These are phyloP conservation scores for Galerucella calmariensis DNA, from an alignment of 2,888 invertebrate genomes.

Conservation along the genomic window DNA sequence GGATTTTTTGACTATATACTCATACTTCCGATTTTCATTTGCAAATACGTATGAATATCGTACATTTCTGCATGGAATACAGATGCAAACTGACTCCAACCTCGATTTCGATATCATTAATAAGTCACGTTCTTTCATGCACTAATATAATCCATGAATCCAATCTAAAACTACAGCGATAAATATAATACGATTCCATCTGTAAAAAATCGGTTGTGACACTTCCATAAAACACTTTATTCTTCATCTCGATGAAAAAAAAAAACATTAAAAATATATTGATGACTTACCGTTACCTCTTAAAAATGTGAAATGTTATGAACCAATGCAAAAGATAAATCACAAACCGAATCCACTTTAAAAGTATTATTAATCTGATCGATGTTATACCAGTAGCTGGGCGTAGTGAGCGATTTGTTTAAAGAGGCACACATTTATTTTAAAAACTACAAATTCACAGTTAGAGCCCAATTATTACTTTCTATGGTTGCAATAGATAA, in stretches of 20 bases:
- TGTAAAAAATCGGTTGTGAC: conserved; percentile 29
- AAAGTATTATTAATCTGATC: conserved; percentile 49
- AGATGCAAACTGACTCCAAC: too few species aligned
- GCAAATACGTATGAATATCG: too few species aligned
- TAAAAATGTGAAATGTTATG: conserved; percentile 47
- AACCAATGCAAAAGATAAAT: conserved; percentile 45
- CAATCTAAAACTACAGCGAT: conserved; percentile 13
- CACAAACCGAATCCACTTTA: conserved; percentile 44
- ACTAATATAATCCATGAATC: conserved; percentile 3
- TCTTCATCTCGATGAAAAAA: conserved; percentile 17
- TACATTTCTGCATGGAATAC: too few species aligned
- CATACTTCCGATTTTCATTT: too few species aligned
- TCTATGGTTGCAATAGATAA: too few species aligned
- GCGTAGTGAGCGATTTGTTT: not conserved
- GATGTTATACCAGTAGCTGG: conserved; percentile 20
- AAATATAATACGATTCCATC: conserved; percentile 28
- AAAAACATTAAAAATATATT: conserved; percentile 15
- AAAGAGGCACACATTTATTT: not conserved
- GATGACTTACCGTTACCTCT: conserved; percentile 43
- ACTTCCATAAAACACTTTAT: conserved; percentile 24
- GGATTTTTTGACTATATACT: too few species aligned
- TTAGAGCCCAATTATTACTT: too few species aligned
- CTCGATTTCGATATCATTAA: too few species aligned
- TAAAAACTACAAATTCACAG: not conserved
- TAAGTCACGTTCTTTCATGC: too few species aligned